phyloP scores from a whole-genome alignment of 2,113 vertebrate species.

The Myodes glareolus region DNA sequence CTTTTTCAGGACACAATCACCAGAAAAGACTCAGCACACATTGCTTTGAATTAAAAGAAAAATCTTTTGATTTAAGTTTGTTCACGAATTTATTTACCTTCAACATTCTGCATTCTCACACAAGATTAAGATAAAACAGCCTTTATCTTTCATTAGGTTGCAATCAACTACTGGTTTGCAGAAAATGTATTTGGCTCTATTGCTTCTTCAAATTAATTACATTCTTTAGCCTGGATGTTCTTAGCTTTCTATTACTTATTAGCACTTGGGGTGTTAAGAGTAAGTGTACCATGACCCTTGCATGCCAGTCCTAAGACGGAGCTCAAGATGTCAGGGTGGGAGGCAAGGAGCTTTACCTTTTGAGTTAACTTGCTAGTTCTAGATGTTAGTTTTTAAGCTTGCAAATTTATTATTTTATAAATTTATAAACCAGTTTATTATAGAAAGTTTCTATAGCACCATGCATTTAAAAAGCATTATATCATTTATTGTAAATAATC shows the following conservation, averaged over 20 bases:
- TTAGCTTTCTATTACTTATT: not conserved
- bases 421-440: not conserved
- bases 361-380: not conserved
- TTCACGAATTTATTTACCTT: not conserved
- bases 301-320: not conserved
- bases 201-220: not conserved
- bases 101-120: not conserved
- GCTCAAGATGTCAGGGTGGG: not conserved
- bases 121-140: not conserved
- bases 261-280: not conserved
- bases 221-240: not conserved
- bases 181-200: not conserved
- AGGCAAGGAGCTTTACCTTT: not conserved
- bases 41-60: not conserved
- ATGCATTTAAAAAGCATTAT: not conserved
- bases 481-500: not conserved
- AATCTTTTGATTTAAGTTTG: not conserved
- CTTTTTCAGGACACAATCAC: not conserved
- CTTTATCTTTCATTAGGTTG: not conserved
- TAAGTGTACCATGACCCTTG: no score
- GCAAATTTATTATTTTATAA: not conserved
- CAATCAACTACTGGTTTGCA: not conserved
- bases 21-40: not conserved
- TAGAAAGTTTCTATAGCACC: not conserved
- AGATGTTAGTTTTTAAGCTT: not conserved